phyloP scores from a whole-genome alignment of 2,797 vertebrate species.

The Acanthis flammea region DNA sequence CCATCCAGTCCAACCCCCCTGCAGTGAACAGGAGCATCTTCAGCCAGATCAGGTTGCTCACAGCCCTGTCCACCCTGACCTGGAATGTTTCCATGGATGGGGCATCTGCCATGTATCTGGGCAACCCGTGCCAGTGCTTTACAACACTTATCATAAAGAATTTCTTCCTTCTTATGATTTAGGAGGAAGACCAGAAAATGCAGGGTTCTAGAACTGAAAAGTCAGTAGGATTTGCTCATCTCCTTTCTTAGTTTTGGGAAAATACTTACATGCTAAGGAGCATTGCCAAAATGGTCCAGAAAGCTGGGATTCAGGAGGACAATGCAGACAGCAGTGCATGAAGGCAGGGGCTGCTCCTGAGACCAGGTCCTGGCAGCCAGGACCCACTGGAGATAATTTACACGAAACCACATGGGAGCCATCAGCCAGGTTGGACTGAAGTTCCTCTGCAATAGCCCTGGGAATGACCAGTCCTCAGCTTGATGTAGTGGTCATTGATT shows the following conservation, averaged over 20 bases:
- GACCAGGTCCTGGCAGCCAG: background rate
- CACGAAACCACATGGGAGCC: rapidly evolving
- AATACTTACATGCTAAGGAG: background rate
- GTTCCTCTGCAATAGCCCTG: background rate
- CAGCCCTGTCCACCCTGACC: background rate
- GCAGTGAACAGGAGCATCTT: background rate
- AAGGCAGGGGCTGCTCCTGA: background rate
- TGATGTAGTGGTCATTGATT: background rate
- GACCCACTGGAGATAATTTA: background rate
- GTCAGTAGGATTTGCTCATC: background rate
- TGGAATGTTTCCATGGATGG: background rate
- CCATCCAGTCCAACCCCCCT: background rate
- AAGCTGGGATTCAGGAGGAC: background rate
- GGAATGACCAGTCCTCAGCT: background rate
- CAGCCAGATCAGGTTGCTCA: background rate
- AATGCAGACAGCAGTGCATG: background rate
- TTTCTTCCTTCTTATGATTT: background rate
- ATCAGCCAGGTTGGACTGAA: background rate
- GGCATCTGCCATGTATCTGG: background rate
- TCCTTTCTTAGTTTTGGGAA: background rate
- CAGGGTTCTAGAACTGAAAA: background rate
- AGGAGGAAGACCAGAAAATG: background rate
- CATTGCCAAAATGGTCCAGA: background rate
- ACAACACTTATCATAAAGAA: background rate
- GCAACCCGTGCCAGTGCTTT: background rate